A percentile compares a stretch with the other conserved stretches of the same genome.
Conservation (phyloP, 2,113 vertebrate genomes). For the Lates calcarifer region DNA sequence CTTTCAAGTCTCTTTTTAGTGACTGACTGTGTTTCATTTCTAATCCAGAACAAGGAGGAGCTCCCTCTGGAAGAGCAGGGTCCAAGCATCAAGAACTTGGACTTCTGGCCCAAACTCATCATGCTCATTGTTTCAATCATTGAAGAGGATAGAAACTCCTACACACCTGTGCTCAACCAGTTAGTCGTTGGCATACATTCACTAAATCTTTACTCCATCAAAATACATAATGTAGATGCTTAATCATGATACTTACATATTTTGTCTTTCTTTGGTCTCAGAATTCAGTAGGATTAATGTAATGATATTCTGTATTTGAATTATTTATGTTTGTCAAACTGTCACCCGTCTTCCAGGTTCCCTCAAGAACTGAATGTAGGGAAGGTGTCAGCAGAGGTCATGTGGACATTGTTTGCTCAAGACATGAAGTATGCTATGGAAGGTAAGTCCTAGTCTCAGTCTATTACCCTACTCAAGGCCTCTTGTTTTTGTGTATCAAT, state of each 20-base stretch:
- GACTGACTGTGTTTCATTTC: conserved; percentile 1
- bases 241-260: not conserved
- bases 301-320: not conserved
- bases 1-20: not conserved
- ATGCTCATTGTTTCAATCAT: conserved; percentile 98
- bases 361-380: conserved; percentile 97
- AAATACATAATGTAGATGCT: not conserved
- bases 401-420: conserved; percentile 97
- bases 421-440: conserved; percentile 99
- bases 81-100: conserved; percentile 95
- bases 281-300: not conserved
- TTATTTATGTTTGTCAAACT: not conserved
- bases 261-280: not conserved
- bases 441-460: conserved; percentile 80
- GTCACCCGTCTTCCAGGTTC: conserved; percentile 84
- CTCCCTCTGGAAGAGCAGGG: conserved; percentile 94
- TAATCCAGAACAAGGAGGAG: conserved; percentile 90
- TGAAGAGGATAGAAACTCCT: conserved; percentile 98
- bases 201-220: not conserved
- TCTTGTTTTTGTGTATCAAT: not conserved
- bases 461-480: not conserved
- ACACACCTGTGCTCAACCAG: conserved; percentile 97
- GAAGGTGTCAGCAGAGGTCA: conserved; percentile 96
- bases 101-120: conserved; percentile 99
- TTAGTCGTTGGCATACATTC: conserved; percentile 77